These are phyloP conservation scores for Lysandra bellargus DNA, from an alignment of 2,888 invertebrate genomes.

Conservation along the genomic window DNA sequence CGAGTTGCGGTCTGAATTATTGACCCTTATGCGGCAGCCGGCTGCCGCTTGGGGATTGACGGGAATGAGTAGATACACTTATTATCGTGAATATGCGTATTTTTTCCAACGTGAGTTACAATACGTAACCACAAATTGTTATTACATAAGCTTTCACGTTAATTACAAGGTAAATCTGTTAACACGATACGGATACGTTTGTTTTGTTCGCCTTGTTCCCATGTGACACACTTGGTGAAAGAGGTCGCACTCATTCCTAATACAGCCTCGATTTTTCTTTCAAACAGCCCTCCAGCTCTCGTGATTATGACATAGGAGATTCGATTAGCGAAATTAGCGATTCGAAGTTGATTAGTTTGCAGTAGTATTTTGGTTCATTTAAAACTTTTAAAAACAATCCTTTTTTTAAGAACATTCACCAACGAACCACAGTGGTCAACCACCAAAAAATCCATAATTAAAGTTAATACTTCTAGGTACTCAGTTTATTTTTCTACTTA, in stretches of 20 bases:
- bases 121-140: background rate
- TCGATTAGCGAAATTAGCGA: background rate
- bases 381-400: too few relatives aligned
- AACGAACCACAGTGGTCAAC: too few relatives aligned
- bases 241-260: slow-evolving; percentile 19
- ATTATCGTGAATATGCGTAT: background rate
- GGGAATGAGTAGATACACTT: too few relatives aligned
- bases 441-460: too few relatives aligned
- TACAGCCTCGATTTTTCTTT: slow-evolving; percentile 23
- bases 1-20: too few relatives aligned
- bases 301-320: slow-evolving; percentile 1
- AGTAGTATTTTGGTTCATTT: background rate
- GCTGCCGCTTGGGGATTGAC: too few relatives aligned
- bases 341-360: background rate
- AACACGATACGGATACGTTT: background rate
- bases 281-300: background rate
- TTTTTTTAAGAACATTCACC: too few relatives aligned
- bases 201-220: background rate
- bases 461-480: too few relatives aligned
- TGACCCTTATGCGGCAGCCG: too few relatives aligned
- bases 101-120: background rate
- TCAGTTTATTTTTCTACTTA: too few relatives aligned
- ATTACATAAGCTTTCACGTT: background rate
- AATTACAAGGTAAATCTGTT: background rate
- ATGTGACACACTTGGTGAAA: slow-evolving; percentile 19